Evolutionary conservation across 2,888 invertebrate genomes (phyloP), one percentile per base, ranked within the genome.

Genomic region (Papilio protenor): DNA sequence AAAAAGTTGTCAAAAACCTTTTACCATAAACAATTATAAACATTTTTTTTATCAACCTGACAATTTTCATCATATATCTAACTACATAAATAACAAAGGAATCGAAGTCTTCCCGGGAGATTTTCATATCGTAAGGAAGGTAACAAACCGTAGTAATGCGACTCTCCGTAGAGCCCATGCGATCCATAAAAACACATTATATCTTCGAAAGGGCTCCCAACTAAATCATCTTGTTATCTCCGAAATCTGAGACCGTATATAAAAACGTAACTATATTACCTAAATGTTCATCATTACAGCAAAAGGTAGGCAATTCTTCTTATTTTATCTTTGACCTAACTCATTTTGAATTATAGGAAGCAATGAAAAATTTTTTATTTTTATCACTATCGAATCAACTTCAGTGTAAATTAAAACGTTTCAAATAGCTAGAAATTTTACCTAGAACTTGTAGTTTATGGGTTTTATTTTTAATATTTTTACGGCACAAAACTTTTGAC

Each of bases 201-300:
- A 73, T 47, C 40, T 66, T 49, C 40, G 45, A 59, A 66, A 70
- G 59, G 74, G 74, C 69, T 59, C 33, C 33, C 27, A 69, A 77
- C 73, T 77, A 70, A 77, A 74, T 77, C 77, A 59, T 69, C 69
- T 66, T 69, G 74, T 74, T 77, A 77, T 74, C 69, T 69, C 59
- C 59, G 45, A 77, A 77, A 77, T 77, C 73, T 70, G 47, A 59
- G 57, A 14, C 49, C 21, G 59, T 57, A 74, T 57, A 77, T 64
- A 59, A 76, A 70, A 55, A 70, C 4, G n/a, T 69, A 21, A 40
- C 45, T 45, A 69, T 66, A 66, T 66, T 66, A 66, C 40, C 66
- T 40, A 66, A 66, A 66, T 45, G 45, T 69, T 69, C 45, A 66
- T 64, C 66, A 45, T 69, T 69, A 45, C 45, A 45, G n/a, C 45